Conservation (phyloP, 92 coral and sea anemone genomes). For the Siderastrea radians region DNA sequence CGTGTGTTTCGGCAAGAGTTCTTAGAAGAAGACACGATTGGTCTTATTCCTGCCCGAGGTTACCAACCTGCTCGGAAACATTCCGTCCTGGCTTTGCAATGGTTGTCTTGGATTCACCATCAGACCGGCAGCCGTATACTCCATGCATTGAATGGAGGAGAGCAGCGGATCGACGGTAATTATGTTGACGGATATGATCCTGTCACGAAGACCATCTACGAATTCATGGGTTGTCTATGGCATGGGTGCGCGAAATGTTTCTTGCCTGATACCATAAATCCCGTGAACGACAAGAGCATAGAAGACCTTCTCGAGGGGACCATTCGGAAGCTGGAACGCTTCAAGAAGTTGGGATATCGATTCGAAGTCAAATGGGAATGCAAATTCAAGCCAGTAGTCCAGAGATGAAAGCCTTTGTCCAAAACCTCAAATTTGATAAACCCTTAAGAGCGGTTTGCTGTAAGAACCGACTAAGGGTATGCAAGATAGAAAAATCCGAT, state of each 20-base stretch:
- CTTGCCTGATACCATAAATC: constrained; percentile 45
- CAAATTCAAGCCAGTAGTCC: not conserved
- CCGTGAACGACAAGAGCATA: constrained; percentile 39
- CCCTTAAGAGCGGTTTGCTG: too few species aligned
- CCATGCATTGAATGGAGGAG: constrained; percentile 63
- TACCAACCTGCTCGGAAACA: constrained; percentile 45
- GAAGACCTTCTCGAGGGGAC: constrained; percentile 43
- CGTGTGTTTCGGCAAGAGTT: constrained; percentile 45
- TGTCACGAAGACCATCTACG: constrained; percentile 3
- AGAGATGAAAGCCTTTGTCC: not conserved
- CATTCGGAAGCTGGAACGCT: constrained; percentile 2
- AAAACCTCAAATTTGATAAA: not conserved
- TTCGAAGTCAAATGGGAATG: constrained; percentile 49
- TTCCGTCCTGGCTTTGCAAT: constrained; percentile 33
- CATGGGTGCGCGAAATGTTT: constrained; percentile 69
- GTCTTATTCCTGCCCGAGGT: constrained; percentile 58
- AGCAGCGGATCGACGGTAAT: constrained; percentile 34
- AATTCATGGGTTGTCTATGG: constrained; percentile 52
- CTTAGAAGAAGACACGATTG: constrained; percentile 45
- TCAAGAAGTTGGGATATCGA: constrained; percentile 16
- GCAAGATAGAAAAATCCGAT: too few species aligned
- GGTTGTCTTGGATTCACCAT: constrained; percentile 27
- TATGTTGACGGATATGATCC: constrained; percentile 45
- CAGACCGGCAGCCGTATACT: constrained; percentile 23
- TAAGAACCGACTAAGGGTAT: too few species aligned